Conservation (phyloP, 2,113 vertebrate genomes). For the Ophiodon elongatus region DNA sequence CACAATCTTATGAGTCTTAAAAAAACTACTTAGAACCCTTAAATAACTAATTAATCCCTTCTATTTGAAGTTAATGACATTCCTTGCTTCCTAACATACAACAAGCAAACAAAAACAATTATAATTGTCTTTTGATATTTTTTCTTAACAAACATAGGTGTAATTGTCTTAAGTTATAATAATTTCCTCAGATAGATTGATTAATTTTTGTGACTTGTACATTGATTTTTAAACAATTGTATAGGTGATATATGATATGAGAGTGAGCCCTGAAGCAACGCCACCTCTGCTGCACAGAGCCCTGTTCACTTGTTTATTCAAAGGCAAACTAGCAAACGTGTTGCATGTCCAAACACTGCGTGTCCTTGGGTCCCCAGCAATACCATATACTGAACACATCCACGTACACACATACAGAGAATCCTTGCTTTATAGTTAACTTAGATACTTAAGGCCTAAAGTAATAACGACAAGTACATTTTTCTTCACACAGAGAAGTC, state of each 20-base stretch:
- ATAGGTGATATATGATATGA: not conserved
- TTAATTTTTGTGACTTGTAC: not conserved
- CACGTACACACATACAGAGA: not conserved
- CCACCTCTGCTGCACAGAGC: not conserved
- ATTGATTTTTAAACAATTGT: not conserved
- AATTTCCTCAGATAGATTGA: not conserved
- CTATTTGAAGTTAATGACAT: not conserved
- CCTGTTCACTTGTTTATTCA: not conserved
- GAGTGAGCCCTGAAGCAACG: not conserved
- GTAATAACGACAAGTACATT: constrained; percentile 10
- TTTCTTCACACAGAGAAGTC: constrained; percentile 19
- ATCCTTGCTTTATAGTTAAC: not conserved
- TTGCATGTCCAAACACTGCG: not conserved
- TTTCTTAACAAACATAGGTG: not conserved
- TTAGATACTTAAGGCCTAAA: constrained; percentile 2
- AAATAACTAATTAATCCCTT: not conserved
- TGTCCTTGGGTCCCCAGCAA: not conserved
- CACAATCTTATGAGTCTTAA: not conserved
- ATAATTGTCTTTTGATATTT: not conserved
- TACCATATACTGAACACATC: not conserved
- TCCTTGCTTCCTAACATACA: not conserved
- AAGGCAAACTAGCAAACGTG: not conserved
- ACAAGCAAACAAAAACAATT: not conserved
- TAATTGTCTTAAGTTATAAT: no score
- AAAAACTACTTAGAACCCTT: not conserved